Evolutionary conservation across 2,113 vertebrate genomes (phyloP), one percentile per base, ranked within the genome.

Genomic region (Tichodroma muraria): DNA sequence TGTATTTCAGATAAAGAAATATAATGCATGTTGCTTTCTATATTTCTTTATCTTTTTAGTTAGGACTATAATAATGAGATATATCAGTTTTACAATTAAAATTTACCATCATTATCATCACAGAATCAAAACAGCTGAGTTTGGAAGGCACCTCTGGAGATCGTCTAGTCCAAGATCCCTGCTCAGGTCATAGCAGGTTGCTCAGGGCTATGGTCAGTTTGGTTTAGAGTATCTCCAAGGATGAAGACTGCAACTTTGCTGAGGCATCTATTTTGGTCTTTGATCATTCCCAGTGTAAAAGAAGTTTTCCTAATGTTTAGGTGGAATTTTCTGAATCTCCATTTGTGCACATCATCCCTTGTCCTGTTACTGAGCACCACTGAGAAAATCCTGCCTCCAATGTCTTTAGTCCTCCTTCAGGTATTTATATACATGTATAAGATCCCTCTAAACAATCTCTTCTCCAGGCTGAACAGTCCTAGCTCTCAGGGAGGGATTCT

Each of bases 291-390:
- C 27, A 44, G 38, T 30, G 21, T 64, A 68, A 66, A 71, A 40
- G 40, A 59, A 35, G 0, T 80, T 81, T 88, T 52, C 11, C 22
- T 65, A 44, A 25, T 25, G 8, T 69, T 83, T 53, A 24, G 12
- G 13, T 38, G 27, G 10, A 72, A 30, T 56, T 86, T 86, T 11
- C 15, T 47, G 22, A 69, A 45, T 68, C 72, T 83, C 11, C n/a
- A 1, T 45, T 73, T 54, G 8, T 35, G 13, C 8, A 3, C 11
- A 31, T 42, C 1, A 3, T 6, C 19, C 13, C 6, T 60, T 1
- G 1, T 38, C 16, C 13, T 73, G 31, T 64, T 60, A 54, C 30
- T 19, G 21, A 61, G 20, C n/a, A 53, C 11, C 35, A 20, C 15
- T 9, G 61, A 63, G 47, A 87, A 61, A n/a, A 75, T 16, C 10